Conservation (phyloP, 2,113 vertebrate species). For the Microtus oregoni region DNA sequence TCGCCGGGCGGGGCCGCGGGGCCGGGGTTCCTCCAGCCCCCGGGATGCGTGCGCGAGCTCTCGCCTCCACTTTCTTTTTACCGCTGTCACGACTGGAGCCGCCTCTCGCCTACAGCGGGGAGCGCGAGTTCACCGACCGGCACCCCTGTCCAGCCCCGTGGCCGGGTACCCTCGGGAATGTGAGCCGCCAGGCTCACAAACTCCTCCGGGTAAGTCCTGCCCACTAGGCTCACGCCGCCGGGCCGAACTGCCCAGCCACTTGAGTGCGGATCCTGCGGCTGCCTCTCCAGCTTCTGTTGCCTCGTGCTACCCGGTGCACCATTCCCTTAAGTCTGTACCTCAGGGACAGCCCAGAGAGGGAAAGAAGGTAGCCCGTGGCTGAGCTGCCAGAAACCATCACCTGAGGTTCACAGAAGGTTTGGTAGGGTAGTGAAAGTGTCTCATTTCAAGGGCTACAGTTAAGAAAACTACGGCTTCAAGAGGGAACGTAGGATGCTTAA, state of each 20-base stretch:
- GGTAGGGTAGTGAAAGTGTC: background rate
- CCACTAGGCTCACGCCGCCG: background rate
- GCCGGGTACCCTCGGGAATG: constrained; percentile 74
- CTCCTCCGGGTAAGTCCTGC: constrained; percentile 69
- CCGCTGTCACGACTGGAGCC: constrained; percentile 67
- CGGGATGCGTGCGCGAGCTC: constrained; percentile 78
- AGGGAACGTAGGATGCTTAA: background rate
- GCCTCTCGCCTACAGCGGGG: constrained; percentile 70
- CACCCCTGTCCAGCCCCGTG: constrained; percentile 38
- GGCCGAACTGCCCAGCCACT: background rate
- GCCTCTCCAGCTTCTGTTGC: background rate
- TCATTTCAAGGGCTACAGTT: background rate
- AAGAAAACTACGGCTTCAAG: background rate
- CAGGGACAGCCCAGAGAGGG: background rate
- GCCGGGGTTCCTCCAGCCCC: constrained; percentile 74
- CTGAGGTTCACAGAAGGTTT: background rate
- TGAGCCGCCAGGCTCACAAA: constrained; percentile 57
- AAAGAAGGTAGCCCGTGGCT: background rate
- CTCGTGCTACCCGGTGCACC: background rate
- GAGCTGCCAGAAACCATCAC: background rate
- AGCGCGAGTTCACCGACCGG: constrained; percentile 65
- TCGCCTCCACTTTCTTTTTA: constrained; percentile 70
- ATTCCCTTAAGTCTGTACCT: background rate
- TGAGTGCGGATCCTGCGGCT: background rate
- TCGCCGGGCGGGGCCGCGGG: constrained; percentile 73